Evolutionary conservation across 92 coral and sea anemone species (phyloP).

Genomic region (Zoanthus sansibaricus): DNA sequence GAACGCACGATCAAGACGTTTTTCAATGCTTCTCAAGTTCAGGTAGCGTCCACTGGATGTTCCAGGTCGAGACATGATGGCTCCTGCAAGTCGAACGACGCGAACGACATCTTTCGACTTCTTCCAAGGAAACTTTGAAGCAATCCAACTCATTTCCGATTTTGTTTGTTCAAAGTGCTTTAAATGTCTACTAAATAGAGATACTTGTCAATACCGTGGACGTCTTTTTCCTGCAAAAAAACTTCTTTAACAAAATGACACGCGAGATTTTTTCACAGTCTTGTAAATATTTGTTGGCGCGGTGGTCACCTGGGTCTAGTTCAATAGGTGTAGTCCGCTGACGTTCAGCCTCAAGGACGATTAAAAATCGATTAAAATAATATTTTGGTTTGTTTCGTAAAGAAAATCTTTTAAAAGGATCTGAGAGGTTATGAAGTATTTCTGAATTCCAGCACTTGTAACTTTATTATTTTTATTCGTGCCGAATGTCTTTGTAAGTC

Average conservation of each 20-base stretch:
- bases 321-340: constrained; percentile 19
- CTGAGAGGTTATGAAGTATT: too few species aligned
- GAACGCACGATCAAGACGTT: constrained; percentile 75
- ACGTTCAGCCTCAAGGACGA: neutral
- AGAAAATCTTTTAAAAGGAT: too few species aligned
- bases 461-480: too few species aligned
- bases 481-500: neutral
- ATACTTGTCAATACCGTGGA: too few species aligned
- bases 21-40: constrained; percentile 73
- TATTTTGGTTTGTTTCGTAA: too few species aligned
- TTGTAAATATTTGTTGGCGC: too few species aligned
- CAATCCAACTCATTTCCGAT: constrained; percentile 53
- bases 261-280: too few species aligned
- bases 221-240: too few species aligned
- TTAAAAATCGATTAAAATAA: too few species aligned
- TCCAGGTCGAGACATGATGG: constrained; percentile 23
- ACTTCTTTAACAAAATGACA: too few species aligned
- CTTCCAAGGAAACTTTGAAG: constrained; percentile 65
- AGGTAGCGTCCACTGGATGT: constrained; percentile 18
- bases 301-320: too few species aligned
- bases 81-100: constrained; percentile 82
- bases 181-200: neutral
- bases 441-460: too few species aligned
- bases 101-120: constrained; percentile 81
- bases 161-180: neutral